phyloP scores from a whole-genome alignment of 1,140 invertebrate species.

The Lepidurus packardi region DNA sequence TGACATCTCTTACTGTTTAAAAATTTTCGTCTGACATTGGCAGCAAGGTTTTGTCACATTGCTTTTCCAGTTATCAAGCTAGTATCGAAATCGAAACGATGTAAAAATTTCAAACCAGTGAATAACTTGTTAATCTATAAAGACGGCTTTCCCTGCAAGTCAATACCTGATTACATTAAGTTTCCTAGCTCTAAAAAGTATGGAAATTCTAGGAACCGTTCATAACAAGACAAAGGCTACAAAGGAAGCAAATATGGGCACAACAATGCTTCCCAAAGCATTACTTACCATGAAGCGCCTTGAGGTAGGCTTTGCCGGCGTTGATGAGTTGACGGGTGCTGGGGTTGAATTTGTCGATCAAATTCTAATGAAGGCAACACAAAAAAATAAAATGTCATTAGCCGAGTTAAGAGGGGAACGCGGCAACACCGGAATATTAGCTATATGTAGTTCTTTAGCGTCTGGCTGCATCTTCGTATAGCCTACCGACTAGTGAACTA shows the following conservation, averaged over 20 bases:
- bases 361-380: conserved; percentile 63
- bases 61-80: not conserved
- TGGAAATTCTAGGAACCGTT: not conserved
- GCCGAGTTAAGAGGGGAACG: not conserved
- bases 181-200: not conserved
- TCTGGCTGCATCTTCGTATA: not conserved
- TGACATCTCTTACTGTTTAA: not conserved
- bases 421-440: not conserved
- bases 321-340: conserved; percentile 84
- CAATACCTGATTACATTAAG: no score
- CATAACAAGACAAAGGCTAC: not conserved
- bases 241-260: not conserved
- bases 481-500: conserved; percentile 12
- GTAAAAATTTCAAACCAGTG: no score
- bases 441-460: not conserved
- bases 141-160: no score
- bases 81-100: no score
- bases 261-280: not conserved
- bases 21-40: no score
- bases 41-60: not conserved
- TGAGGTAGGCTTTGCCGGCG: conserved; percentile 84
- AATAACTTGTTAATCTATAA: no score
- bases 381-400: conserved; percentile 41
- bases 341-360: conserved; percentile 90
- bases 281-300: conserved; percentile 81